Percentiles rank a stretch among this genome's conserved stretches.
These are phyloP conservation scores for Ichneumoninae sp. DNA, from an alignment of 2,888 invertebrate species.

Conservation along the genomic window DNA sequence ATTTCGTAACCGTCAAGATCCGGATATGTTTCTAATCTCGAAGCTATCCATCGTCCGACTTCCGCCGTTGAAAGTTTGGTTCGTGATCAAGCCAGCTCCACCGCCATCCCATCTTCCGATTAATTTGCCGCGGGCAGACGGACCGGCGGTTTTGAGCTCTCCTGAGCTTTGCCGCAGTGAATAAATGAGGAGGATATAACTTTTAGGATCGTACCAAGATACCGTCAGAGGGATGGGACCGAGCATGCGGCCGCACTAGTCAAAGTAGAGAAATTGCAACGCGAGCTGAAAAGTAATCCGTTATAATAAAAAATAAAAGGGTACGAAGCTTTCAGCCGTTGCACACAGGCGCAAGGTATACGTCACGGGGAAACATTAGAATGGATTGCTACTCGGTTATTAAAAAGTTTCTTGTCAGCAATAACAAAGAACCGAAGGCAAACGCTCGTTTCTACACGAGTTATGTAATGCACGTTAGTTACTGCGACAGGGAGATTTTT, in stretches of 20 bases:
- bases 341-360: conserved; percentile 31
- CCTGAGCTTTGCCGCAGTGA: conserved; percentile 6
- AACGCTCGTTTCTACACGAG: conserved; percentile 1
- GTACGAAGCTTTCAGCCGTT: conserved; percentile 52
- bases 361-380: conserved; percentile 49
- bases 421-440: conserved; percentile 47
- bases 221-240: not conserved
- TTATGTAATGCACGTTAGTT: not conserved
- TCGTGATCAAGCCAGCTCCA: not conserved
- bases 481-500: not conserved
- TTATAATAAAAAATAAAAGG: conserved; percentile 41
- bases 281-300: conserved; percentile 60
- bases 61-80: conserved; percentile 1
- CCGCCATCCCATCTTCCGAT: conserved; percentile 18
- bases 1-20: not conserved
- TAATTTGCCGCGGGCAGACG: conserved; percentile 17
- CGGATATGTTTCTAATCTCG: conserved; percentile 23
- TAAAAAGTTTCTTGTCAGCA: conserved; percentile 62
- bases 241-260: conserved; percentile 34
- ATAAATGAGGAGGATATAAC: conserved; percentile 18
- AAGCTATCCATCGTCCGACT: conserved; percentile 1
- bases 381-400: conserved; percentile 59
- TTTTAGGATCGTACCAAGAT: conserved; percentile 5
- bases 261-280: conserved; percentile 53
- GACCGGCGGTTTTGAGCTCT: conserved; percentile 20